A percentile compares a stretch with the other conserved stretches of the same genome.
Evolutionary conservation across 2,797 vertebrate species (phyloP).

Genomic region (Molothrus aeneus): DNA sequence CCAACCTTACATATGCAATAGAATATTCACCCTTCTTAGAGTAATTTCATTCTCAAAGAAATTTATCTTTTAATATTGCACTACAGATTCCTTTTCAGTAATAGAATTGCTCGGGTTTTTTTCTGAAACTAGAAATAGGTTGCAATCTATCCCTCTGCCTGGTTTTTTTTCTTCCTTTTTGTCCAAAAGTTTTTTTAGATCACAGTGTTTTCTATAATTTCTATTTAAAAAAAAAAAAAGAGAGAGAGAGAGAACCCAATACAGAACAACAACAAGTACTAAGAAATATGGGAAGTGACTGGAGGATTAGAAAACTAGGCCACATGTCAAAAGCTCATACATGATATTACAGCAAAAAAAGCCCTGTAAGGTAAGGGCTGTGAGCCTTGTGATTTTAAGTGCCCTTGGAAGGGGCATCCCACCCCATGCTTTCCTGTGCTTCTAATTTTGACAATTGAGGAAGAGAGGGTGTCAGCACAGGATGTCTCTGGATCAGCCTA

Average conservation of each 20-base stretch:
- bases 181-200: not conserved
- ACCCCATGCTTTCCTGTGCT: not conserved
- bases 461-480: not conserved
- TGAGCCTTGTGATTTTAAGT: not conserved
- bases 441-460: not conserved
- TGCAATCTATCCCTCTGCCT: not conserved
- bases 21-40: conserved; percentile 21
- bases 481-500: not conserved
- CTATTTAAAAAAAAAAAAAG: not conserved
- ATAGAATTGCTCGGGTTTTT: not conserved
- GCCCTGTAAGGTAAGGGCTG: not conserved
- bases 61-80: conserved; percentile 46
- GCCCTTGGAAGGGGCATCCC: not conserved
- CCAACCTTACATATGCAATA: conserved; percentile 6
- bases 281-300: not conserved
- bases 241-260: not conserved
- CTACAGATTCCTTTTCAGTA: conserved; percentile 2
- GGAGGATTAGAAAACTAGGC: not conserved
- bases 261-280: not conserved
- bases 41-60: conserved; percentile 42
- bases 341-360: not conserved
- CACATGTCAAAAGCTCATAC: not conserved
- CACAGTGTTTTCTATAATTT: not conserved
- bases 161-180: not conserved
- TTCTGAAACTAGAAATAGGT: not conserved